These are phyloP conservation scores for Apostichopus californicus DNA, from an alignment of 35 echinoderm and acorn worm species.

Conservation along the genomic window DNA sequence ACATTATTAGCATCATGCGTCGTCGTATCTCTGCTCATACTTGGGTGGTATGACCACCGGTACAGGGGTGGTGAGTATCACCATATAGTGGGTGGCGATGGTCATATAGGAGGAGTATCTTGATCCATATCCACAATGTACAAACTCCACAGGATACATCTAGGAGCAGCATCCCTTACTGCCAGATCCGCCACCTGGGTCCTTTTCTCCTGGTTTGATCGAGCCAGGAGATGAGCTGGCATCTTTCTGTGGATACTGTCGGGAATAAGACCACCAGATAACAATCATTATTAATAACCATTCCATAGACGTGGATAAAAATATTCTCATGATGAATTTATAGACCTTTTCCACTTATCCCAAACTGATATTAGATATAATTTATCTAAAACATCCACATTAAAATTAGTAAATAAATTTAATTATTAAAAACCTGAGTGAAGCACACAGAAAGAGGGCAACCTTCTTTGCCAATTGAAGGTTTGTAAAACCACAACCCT, in stretches of 20 bases:
- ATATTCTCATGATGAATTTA: not conserved
- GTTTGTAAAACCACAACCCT: too few relatives aligned
- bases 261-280: not conserved
- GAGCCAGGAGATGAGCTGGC: slow-evolving; percentile 72
- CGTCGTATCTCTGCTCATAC: not conserved
- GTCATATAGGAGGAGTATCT: slow-evolving; percentile 1
- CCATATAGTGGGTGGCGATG: not conserved
- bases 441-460: too few relatives aligned
- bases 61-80: not conserved
- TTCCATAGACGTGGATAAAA: not conserved
- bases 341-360: too few relatives aligned
- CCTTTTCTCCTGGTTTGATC: slow-evolving; percentile 72
- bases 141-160: not conserved
- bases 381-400: too few relatives aligned
- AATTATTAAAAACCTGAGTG: too few relatives aligned
- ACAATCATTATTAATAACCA: not conserved
- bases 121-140: slow-evolving; percentile 29
- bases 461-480: too few relatives aligned
- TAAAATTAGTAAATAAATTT: too few relatives aligned
- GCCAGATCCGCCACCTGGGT: slow-evolving; percentile 59
- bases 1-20: not conserved
- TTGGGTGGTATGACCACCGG: slow-evolving; percentile 19
- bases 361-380: too few relatives aligned
- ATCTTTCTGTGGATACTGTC: slow-evolving; percentile 92
- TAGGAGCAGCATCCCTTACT: slow-evolving; percentile 68